A percentile compares a stretch with the other conserved stretches of the same genome.
These are phyloP conservation scores for Borostomias antarcticus DNA, from an alignment of 2,797 vertebrate species.

Conservation along the genomic window DNA sequence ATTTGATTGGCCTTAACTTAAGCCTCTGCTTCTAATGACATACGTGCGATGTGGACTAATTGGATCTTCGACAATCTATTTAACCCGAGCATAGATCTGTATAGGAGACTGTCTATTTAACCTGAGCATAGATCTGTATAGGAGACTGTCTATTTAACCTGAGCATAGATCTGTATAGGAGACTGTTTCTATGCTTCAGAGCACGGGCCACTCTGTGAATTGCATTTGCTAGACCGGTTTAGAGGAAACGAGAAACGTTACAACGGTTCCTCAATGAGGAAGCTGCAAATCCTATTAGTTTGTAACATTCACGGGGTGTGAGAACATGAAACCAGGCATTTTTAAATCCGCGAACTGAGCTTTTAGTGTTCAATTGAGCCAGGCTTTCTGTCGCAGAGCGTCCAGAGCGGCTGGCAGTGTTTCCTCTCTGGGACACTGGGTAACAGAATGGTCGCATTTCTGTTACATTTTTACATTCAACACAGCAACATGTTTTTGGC, in stretches of 20 bases:
- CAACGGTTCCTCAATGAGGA: conserved; percentile 20
- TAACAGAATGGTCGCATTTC: conserved; percentile 23
- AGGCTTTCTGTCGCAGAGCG: conserved; percentile 54
- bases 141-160: conserved; percentile 34
- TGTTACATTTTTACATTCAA: conserved; percentile 8
- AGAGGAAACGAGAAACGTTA: conserved; percentile 32
- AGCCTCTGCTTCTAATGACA: conserved; percentile 56
- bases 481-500: not conserved
- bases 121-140: conserved; percentile 42
- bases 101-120: too few relatives aligned
- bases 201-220: not conserved
- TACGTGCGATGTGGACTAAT: conserved; percentile 57
- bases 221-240: not conserved
- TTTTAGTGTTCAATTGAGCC: conserved; percentile 24
- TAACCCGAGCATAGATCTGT: conserved; percentile 56
- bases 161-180: conserved; percentile 35
- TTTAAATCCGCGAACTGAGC: conserved; percentile 12
- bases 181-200: conserved; percentile 26
- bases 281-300: conserved; percentile 14
- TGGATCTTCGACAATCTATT: conserved; percentile 72
- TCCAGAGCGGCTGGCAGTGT: conserved; percentile 20
- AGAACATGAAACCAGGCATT: conserved; percentile 1
- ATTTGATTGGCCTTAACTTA: conserved; percentile 38
- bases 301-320: conserved; percentile 3
- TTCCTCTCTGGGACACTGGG: conserved; percentile 45